Evolutionary conservation across 2,888 invertebrate genomes (phyloP), one percentile per base, ranked within the genome.

Genomic region (Pollenia labialis): DNA sequence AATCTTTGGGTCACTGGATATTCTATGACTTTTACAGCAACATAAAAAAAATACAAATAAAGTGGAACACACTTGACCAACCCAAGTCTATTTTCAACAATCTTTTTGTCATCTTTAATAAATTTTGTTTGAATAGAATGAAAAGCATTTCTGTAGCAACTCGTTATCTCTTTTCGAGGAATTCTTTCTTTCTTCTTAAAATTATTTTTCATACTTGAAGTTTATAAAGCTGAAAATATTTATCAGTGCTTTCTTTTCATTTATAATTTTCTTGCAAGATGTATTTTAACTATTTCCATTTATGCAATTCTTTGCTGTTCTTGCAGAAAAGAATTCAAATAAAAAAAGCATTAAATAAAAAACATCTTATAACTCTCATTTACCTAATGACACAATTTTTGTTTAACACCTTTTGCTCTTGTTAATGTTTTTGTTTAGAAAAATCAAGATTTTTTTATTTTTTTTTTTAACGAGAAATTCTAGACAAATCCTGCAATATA

Each of bases 381-480:
- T 87, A 77, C 72, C 72, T 81, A 87, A 87, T 87, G 87, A 84
- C 87, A 85, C 84, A 74, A 74, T 85, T 85, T 71, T 52, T 69
- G n/a, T n/a, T 54, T 54, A 74, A 74, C 80, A 80, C 71, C 69
- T 80, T 54, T 10, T 64, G 56, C 48, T 52, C 44, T 44, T 18
- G 77, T 66, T 82, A 40, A 42, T 81, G 56, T 64, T 54, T 66
- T 23, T 44, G 4, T 77, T 71, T 42, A 71, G 23, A 18, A 56
- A 23, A 54, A 64, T 62, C 77, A 52, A 50, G 48, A 79, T 11
- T 60, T 44, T 83, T 46, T 66, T 18, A 74, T 46, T 40, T 18
- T 32, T 32, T 32, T 32, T 32, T 32, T 32, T 32, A 6, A 32
- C 4, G 32, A 32, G 60, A 62, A 80, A 71, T 54, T 64, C 54